Conservation (phyloP, 2,113 vertebrate genomes). For the Otis tarda region DNA sequence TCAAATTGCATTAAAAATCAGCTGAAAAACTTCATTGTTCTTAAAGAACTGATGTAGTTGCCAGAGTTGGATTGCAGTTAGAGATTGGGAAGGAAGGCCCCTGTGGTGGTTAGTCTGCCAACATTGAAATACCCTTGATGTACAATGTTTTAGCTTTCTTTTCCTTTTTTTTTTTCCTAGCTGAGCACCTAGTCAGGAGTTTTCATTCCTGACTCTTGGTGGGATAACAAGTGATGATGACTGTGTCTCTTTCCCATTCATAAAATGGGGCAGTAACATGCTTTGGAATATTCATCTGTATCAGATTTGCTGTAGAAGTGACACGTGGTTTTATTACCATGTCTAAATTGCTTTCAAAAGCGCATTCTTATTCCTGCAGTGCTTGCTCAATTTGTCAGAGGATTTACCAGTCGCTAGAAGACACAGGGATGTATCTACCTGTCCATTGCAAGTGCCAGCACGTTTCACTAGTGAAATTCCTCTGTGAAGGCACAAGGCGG, state of each 20-base stretch:
- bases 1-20: conserved; percentile 60
- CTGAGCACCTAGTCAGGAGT: neutral
- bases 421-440: neutral
- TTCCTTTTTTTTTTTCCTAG: neutral
- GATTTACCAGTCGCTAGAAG: neutral
- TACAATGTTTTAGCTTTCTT: neutral
- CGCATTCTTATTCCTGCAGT: neutral
- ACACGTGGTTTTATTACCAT: neutral
- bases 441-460: neutral
- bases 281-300: neutral
- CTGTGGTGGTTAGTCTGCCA: neutral
- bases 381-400: neutral
- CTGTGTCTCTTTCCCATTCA: neutral
- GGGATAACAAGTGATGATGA: neutral
- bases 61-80: conserved; percentile 33
- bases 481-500: conserved; percentile 36
- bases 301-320: neutral
- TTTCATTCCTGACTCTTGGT: neutral
- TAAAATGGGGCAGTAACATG: neutral
- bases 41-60: conserved; percentile 28
- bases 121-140: neutral
- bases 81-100: neutral
- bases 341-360: neutral
- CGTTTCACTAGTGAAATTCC: neutral
- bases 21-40: conserved; percentile 65